These are phyloP conservation scores for Zonitis immaculata DNA, from an alignment of 2,888 invertebrate genomes.

Conservation along the genomic window DNA sequence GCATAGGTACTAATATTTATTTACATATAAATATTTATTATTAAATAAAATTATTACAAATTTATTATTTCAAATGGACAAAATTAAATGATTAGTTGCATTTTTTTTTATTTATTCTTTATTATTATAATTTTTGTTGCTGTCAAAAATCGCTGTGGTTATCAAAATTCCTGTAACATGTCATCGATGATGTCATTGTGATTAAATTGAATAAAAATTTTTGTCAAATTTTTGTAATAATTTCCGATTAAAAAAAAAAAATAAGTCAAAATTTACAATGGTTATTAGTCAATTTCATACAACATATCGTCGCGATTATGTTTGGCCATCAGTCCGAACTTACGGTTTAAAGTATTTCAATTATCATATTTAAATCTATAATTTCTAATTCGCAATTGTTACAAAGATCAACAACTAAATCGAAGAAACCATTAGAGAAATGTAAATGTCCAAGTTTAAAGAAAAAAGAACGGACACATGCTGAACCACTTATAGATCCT, in stretches of 20 bases:
- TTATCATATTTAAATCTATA: not conserved
- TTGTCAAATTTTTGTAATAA: constrained; percentile 4
- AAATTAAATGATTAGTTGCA: too few species aligned
- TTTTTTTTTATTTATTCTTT: too few species aligned
- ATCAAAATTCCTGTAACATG: not conserved
- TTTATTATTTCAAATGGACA: too few species aligned
- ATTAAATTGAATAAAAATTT: not conserved
- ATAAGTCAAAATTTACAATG: constrained; percentile 27
- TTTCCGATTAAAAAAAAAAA: too few species aligned
- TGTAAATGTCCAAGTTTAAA: constrained; percentile 35
- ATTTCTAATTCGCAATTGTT: constrained; percentile 1
- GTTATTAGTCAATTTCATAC: constrained; percentile 61
- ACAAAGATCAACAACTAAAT: too few species aligned
- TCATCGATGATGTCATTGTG: not conserved
- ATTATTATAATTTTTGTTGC: too few species aligned
- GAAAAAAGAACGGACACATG: constrained; percentile 28
- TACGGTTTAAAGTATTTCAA: constrained; percentile 39
- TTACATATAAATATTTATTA: constrained; percentile 12
- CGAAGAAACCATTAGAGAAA: too few species aligned
- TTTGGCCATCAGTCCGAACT: constrained; percentile 54
- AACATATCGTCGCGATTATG: constrained; percentile 60
- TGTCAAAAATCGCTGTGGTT: not conserved
- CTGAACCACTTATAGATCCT: constrained; percentile 58
- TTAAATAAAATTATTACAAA: too few species aligned
- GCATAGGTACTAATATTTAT: constrained; percentile 28